These are phyloP conservation scores for Allygus modestus DNA, from an alignment of 2,888 invertebrate genomes.

Conservation along the genomic window DNA sequence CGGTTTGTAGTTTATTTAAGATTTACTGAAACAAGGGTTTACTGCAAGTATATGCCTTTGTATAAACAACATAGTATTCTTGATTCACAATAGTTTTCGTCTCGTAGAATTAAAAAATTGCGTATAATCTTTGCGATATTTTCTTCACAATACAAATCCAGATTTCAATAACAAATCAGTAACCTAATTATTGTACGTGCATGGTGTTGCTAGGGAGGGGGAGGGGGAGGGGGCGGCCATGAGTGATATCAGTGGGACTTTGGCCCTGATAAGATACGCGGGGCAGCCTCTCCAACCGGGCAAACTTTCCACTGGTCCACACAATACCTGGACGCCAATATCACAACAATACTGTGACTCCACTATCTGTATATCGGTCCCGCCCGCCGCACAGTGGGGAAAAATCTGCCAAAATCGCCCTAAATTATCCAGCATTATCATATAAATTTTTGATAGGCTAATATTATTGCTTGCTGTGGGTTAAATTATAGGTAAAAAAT, in stretches of 20 bases:
- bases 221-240: background rate
- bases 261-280: slow-evolving; percentile 36
- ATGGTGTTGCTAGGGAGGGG: background rate
- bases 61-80: too few relatives aligned
- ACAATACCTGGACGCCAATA: background rate
- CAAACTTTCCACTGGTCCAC: slow-evolving; percentile 19
- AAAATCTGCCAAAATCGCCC: too few relatives aligned
- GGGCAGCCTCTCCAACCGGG: background rate
- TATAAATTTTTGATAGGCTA: too few relatives aligned
- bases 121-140: background rate
- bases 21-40: too few relatives aligned
- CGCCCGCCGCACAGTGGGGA: too few relatives aligned
- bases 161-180: background rate
- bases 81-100: too few relatives aligned
- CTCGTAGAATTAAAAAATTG: too few relatives aligned
- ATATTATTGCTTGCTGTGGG: too few relatives aligned
- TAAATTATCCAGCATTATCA: too few relatives aligned
- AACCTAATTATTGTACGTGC: background rate
- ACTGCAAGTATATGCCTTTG: too few relatives aligned
- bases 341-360: background rate
- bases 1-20: too few relatives aligned
- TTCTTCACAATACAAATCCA: background rate
- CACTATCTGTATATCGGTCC: background rate
- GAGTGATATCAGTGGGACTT: slow-evolving; percentile 22
- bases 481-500: too few relatives aligned